Base-by-base conservation (phyloP, 2,797 vertebrate species). In the Novumbra hubbsi region DNA sequence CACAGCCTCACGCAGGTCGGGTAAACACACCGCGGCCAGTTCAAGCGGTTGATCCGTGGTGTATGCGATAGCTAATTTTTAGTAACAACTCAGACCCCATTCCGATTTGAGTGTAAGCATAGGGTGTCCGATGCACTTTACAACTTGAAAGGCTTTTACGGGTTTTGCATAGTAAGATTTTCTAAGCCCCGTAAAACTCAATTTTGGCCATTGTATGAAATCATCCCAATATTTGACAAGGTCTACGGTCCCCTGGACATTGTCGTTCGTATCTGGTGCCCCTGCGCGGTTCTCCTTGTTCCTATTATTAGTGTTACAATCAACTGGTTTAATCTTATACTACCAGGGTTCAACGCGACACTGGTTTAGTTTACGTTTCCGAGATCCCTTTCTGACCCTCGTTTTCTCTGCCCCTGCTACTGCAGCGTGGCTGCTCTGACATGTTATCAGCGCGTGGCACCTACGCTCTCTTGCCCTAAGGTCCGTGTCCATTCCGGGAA, bases 71-170 rank as follows among this genome's bases (percentile, higher is more conserved):
- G n/a, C 65, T 0, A 80, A 67, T 48, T n/a, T 69, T 0, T 68
- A 45, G 8, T n/a, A n/a, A n/a, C n/a, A n/a, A n/a, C n/a, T n/a
- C n/a, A 80, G 41, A 1, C n/a, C 24, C 78, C 78, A 80, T 17
- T 73, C 71, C 0, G 75, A 78, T 4, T 73, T 2, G 0, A 70
- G 24, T 0, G 19, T 70, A 1, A 80, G 71, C 60, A 30, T 70
- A 0, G 72, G 49, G 4, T 80, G 14, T 0, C 78, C 78, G 0
- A 38, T 9, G 1, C 0, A 45, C 14, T 83, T 83, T 7, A 78
- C 71, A 1, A 17, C 16, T 0, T 78, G 78, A 32, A 83, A 83
- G n/a, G 73, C 72, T 0, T 0, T 72, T 0, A 60, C 7, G 17
- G 78, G 68, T 1, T 73, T 83, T 0, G 63, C 0, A 11, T 52